Conservation (phyloP, 2,888 invertebrate genomes). For the Beris chalybata region DNA sequence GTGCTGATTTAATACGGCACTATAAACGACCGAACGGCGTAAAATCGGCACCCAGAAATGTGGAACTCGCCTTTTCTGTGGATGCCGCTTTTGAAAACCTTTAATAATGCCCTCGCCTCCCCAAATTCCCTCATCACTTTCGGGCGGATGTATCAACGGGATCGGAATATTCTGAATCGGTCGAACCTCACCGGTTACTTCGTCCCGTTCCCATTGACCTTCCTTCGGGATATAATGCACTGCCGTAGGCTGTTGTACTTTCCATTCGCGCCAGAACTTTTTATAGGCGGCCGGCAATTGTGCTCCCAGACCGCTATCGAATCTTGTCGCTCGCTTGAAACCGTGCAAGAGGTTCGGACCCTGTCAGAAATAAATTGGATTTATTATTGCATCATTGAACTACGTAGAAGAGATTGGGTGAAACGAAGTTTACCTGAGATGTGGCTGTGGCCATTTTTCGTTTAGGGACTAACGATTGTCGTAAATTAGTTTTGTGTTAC, state of each 20-base stretch:
- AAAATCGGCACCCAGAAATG: slow-evolving; percentile 87
- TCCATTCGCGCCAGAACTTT: slow-evolving; percentile 88
- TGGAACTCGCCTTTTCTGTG: slow-evolving; percentile 68
- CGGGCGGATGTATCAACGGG: slow-evolving; percentile 74
- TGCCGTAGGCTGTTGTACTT: slow-evolving; percentile 63
- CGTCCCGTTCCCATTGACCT: slow-evolving; percentile 73
- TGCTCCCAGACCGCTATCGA: slow-evolving; percentile 69
- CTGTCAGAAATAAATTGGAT: slow-evolving; percentile 40
- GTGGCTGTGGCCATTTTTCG: slow-evolving; percentile 51
- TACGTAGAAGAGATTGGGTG: slow-evolving; percentile 25
- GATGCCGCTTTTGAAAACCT: slow-evolving; percentile 74
- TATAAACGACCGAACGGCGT: slow-evolving; percentile 79
- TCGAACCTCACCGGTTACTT: slow-evolving; percentile 70
- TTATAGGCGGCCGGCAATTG: slow-evolving; percentile 78
- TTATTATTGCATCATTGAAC: slow-evolving; percentile 10
- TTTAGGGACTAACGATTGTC: no score
- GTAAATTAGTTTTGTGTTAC: not conserved
- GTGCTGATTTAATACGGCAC: slow-evolving; percentile 85
- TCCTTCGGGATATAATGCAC: slow-evolving; percentile 73
- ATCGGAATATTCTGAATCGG: slow-evolving; percentile 73
- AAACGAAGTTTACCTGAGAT: slow-evolving; percentile 46
- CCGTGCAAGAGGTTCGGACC: slow-evolving; percentile 54
- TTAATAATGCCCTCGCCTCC: slow-evolving; percentile 94
- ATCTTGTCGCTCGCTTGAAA: slow-evolving; percentile 59
- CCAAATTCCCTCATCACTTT: slow-evolving; percentile 87